Evolutionary conservation across 2,888 invertebrate species (phyloP).

Genomic region (Drosophila imparisetae): DNA sequence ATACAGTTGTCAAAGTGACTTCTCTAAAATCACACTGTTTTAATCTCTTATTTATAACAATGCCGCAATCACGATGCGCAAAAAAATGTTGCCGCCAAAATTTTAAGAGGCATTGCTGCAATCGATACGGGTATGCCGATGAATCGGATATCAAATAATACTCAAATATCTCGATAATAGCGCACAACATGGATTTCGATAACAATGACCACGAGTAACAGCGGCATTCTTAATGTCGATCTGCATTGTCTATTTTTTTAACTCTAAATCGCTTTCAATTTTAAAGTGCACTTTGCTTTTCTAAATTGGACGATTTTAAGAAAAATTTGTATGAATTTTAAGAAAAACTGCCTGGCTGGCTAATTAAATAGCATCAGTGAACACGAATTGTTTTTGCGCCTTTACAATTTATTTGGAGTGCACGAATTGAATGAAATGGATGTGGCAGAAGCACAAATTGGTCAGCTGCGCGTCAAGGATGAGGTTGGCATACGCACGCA

Average conservation of each 20-base stretch:
- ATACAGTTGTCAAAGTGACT: not conserved
- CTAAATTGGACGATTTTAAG: not conserved
- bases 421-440: constrained; percentile 87
- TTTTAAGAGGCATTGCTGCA: not conserved
- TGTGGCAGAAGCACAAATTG: constrained; percentile 91
- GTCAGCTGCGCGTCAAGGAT: constrained; percentile 92
- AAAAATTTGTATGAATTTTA: not conserved
- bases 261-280: not conserved
- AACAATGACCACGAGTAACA: not conserved
- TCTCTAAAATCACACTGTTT: not conserved
- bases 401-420: constrained; percentile 21
- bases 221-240: not conserved
- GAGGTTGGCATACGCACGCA: constrained; percentile 97
- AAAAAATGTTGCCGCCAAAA: constrained; percentile 65
- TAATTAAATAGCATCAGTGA: constrained; percentile 37
- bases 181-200: constrained; percentile 10
- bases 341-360: not conserved
- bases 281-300: not conserved
- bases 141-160: not conserved
- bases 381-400: constrained; percentile 2
- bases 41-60: not conserved
- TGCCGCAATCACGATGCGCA: constrained; percentile 14
- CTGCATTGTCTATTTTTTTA: not conserved
- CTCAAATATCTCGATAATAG: not conserved
- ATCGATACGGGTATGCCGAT: constrained; percentile 14